Percentiles rank a stretch among this genome's conserved stretches.
Evolutionary conservation across 2,113 vertebrate species (phyloP).

Genomic region (Oncorhynchus tshawytscha): DNA sequence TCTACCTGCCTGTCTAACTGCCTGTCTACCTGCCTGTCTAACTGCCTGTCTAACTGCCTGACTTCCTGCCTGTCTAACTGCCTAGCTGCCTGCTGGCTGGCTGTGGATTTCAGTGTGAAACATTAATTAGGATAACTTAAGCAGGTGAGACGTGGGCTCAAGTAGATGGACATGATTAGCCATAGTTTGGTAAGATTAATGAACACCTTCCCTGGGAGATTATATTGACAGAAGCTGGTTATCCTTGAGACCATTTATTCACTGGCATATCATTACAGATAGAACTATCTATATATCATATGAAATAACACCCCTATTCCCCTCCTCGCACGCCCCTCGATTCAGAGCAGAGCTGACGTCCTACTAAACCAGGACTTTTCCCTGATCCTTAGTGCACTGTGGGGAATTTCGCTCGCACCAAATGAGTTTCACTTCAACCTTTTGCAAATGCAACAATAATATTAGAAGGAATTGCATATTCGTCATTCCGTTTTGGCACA

Average conservation of each 20-base stretch:
- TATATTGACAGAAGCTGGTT: slow-evolving; percentile 84
- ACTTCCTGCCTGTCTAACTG: too few relatives aligned
- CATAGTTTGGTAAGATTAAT: slow-evolving; percentile 85
- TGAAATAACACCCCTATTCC: slow-evolving; percentile 56
- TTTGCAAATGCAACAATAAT: slow-evolving; percentile 15
- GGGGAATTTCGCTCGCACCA: slow-evolving; percentile 30
- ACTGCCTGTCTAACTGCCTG: too few relatives aligned
- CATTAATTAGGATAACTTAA: slow-evolving; percentile 90
- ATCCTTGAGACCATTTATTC: slow-evolving; percentile 80
- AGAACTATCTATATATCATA: slow-evolving; percentile 80
- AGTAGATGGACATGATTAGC: slow-evolving; percentile 86
- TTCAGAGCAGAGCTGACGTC: slow-evolving; percentile 61
- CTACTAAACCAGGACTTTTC: slow-evolving; percentile 52
- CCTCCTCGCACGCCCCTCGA: neutral
- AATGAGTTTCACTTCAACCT: slow-evolving; percentile 45
- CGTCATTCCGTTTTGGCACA: neutral
- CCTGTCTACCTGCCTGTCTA: too few relatives aligned
- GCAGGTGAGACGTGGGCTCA: slow-evolving; percentile 79
- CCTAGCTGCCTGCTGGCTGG: slow-evolving; percentile 34
- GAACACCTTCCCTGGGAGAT: slow-evolving; percentile 83
- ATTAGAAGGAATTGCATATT: neutral
- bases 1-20: too few relatives aligned
- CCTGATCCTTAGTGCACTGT: slow-evolving; percentile 33
- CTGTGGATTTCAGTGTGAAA: slow-evolving; percentile 78
- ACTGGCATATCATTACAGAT: slow-evolving; percentile 73